Percentiles rank a stretch among this genome's conserved stretches.
Evolutionary conservation across 2,888 invertebrate genomes (phyloP).

Genomic region (Polyploca ridens): DNA sequence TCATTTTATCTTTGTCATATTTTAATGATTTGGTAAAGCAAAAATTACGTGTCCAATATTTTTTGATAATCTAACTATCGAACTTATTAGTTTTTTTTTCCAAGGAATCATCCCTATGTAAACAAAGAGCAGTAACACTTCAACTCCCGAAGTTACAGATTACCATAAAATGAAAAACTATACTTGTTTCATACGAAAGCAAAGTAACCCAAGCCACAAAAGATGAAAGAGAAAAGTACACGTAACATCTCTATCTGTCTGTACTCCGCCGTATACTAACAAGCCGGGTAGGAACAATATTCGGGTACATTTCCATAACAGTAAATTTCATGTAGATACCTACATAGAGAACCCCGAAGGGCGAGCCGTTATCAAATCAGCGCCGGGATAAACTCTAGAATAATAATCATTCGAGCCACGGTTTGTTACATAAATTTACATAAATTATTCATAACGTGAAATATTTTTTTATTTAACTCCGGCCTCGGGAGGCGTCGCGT

Average conservation of each 20-base stretch:
- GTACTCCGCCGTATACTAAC: neutral
- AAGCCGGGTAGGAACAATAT: constrained; percentile 15
- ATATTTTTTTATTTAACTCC: constrained; percentile 43
- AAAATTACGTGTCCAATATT: too few species aligned
- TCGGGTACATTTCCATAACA: constrained; percentile 18
- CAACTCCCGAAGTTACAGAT: neutral
- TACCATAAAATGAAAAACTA: constrained; percentile 4
- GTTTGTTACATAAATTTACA: constrained; percentile 52
- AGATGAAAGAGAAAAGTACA: neutral
- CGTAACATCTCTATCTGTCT: neutral
- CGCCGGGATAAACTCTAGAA: constrained; percentile 48
- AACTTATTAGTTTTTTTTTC: too few species aligned
- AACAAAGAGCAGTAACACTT: neutral
- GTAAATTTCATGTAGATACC: constrained; percentile 19
- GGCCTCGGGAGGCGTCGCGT: constrained; percentile 28
- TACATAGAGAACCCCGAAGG: constrained; percentile 31
- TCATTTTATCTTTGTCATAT: too few species aligned
- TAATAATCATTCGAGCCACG: constrained; percentile 45
- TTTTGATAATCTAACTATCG: too few species aligned
- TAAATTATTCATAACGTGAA: constrained; percentile 49
- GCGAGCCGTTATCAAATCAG: constrained; percentile 51
- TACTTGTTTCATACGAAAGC: neutral
- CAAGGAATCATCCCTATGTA: too few species aligned
- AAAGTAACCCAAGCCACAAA: neutral
- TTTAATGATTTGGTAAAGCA: too few species aligned